These are phyloP conservation scores for Drosophila tani DNA, from an alignment of 1,140 invertebrate genomes.

Conservation along the genomic window DNA sequence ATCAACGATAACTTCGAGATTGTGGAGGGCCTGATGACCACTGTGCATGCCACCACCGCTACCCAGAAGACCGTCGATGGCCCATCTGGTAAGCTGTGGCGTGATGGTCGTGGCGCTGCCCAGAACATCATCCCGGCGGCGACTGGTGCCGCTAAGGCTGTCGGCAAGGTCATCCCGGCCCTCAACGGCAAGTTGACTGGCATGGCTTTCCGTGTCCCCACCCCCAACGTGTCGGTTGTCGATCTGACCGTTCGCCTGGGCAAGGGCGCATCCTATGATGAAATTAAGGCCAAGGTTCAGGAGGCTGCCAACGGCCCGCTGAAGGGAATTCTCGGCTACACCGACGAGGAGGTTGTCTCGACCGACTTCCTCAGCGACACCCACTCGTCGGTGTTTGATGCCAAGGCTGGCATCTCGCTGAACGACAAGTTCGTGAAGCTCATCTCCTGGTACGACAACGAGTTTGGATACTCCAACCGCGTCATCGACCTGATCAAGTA, in stretches of 20 bases:
- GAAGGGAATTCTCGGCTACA: constrained; percentile 97
- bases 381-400: constrained; percentile 97
- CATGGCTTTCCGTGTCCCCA: constrained; percentile 99
- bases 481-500: constrained; percentile 97
- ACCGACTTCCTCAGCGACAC: constrained; percentile 95
- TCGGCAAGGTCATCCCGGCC: constrained; percentile 98
- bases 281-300: constrained; percentile 96
- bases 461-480: constrained; percentile 97
- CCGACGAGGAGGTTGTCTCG: constrained; percentile 97
- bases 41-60: constrained; percentile 98
- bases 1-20: constrained; percentile 98
- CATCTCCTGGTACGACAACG: constrained; percentile 98
- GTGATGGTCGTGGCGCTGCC: constrained; percentile 97
- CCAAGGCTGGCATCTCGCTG: constrained; percentile 95
- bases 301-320: constrained; percentile 91
- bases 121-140: constrained; percentile 99
- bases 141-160: constrained; percentile 99
- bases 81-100: constrained; percentile 97
- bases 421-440: constrained; percentile 96
- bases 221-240: constrained; percentile 98
- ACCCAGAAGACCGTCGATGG: constrained; percentile 99
- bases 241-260: constrained; percentile 94
- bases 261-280: constrained; percentile 93
- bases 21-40: constrained; percentile 99
- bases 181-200: constrained; percentile 97